Conservation (phyloP, 2,113 vertebrate genomes). For the Silurus asotus region DNA sequence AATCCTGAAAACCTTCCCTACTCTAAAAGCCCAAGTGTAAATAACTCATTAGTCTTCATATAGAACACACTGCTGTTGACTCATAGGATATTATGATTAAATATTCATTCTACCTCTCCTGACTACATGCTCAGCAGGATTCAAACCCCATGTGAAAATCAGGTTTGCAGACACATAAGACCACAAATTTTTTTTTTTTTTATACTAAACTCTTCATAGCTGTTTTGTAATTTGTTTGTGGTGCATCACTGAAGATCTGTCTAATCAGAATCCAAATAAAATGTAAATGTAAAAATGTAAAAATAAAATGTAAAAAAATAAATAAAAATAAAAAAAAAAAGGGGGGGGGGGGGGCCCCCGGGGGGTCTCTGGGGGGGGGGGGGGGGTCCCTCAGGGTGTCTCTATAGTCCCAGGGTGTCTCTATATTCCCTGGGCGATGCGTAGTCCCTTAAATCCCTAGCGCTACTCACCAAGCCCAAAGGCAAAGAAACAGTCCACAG, state of each 20-base stretch:
- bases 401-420: no score
- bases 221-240: neutral
- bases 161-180: neutral
- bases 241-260: neutral
- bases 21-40: neutral
- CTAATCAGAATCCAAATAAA: neutral
- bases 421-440: no score
- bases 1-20: neutral
- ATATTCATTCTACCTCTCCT: neutral
- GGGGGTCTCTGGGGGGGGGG: no score
- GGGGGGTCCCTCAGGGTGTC: no score
- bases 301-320: neutral
- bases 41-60: neutral
- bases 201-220: neutral
- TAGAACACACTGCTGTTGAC: neutral
- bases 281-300: neutral
- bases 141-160: neutral
- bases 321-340: neutral
- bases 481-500: no score
- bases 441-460: no score
- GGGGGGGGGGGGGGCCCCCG: no score
- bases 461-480: no score
- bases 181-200: neutral
- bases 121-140: neutral
- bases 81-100: slow-evolving; percentile 3